Evolutionary conservation across 2,113 vertebrate species (phyloP).

Genomic region (Callocephalon fimbriatum): DNA sequence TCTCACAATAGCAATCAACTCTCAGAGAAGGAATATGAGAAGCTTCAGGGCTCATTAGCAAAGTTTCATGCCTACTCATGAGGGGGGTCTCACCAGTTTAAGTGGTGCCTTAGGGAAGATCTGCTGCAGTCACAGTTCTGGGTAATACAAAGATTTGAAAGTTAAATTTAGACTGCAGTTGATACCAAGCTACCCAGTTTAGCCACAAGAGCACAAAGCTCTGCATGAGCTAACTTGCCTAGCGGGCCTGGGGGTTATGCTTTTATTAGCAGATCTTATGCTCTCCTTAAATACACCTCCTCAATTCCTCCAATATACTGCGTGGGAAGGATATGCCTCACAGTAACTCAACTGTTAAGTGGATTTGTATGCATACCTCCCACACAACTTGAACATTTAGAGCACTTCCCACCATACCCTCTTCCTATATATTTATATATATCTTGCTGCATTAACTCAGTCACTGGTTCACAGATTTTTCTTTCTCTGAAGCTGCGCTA

Average conservation of each 20-base stretch:
- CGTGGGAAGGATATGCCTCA: constrained; percentile 6
- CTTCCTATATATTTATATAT: too few relatives aligned
- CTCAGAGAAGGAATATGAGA: background rate
- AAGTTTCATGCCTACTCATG: background rate
- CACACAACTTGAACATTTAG: background rate
- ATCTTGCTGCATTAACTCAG: background rate
- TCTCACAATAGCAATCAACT: background rate
- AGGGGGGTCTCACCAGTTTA: background rate
- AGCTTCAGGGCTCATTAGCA: background rate
- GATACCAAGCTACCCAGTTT: background rate
- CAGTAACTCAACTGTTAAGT: background rate
- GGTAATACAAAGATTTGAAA: background rate
- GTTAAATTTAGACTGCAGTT: background rate
- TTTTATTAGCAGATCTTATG: background rate
- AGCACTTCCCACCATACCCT: background rate
- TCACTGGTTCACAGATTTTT: background rate
- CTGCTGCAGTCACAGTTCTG: background rate
- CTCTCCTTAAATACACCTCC: background rate
- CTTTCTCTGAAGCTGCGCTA: background rate
- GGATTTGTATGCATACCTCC: constrained; percentile 30
- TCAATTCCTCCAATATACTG: background rate
- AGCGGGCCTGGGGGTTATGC: background rate
- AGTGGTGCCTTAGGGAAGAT: background rate
- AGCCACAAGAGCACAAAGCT: background rate
- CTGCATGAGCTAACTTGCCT: background rate